Base-by-base conservation (phyloP, 2,888 invertebrate species). In the Oxytorus armatus region DNA sequence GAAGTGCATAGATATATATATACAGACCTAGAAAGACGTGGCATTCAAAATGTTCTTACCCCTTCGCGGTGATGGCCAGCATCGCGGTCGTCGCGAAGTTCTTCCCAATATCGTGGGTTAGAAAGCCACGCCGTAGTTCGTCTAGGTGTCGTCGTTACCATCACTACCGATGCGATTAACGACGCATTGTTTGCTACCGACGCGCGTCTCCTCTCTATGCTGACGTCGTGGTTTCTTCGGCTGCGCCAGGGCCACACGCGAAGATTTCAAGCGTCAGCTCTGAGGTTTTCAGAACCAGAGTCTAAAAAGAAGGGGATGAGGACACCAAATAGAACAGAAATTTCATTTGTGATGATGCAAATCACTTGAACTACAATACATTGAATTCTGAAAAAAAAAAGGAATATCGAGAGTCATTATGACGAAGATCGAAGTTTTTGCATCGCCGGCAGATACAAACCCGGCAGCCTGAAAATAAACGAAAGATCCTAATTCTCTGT, bases 101-200 rank as follows among this genome's bases (percentile, higher is more conserved):
- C 49, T 55, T 23, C 25, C 18, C 51, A 25, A 55, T 29, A 18
- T 70, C 33, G 57, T 21, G 14, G 49, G 65, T 68, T 36, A 16
- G 63, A 55, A 61, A 75, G 51, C 18, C 53, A 36, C 33, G 10
- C 16, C 42, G 21, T 44, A 65, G 25, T 51, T 78, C 36, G 57
- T 69, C 66, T 51, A 59, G 53, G 33, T 59, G 51, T 51, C 39
- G 57, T 51, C 47, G 47, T 14, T 59, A 61, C 29, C 63, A 25
- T 36, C 36, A 47, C 42, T 51, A 57, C 77, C 77, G 66, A 82
- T 83, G 83, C 76, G 81, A 84, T 84, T 85, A 85, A 83, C 82
- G 84, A 85, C 83, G 84, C 84, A 85, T 84, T 85, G 85, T 85
- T 85, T 84, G 85, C 82, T 76, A 39, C 75, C 49, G 73, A 72